Percentiles rank a stretch among this genome's conserved stretches.
phyloP scores from a whole-genome alignment of 2,113 vertebrate species.

The Indicator maculatus region DNA sequence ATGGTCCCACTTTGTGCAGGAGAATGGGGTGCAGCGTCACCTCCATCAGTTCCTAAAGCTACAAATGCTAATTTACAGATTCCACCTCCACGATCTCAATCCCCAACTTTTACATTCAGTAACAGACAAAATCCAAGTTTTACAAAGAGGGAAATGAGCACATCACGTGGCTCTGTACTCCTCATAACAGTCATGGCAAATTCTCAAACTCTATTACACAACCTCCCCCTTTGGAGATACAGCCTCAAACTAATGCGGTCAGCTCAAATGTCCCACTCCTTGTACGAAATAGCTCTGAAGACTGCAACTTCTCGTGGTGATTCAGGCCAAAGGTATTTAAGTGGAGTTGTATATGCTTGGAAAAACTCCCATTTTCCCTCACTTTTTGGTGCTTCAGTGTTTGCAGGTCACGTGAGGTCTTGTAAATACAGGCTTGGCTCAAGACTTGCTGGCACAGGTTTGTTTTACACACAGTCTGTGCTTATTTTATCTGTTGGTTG shows the following conservation, averaged over 20 bases:
- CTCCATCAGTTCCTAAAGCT: background rate
- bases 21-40: fast-evolving
- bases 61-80: background rate
- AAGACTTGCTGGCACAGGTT: background rate
- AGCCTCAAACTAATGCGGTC: background rate
- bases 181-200: background rate
- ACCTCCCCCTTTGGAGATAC: background rate
- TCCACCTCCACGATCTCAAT: background rate
- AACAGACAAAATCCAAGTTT: background rate
- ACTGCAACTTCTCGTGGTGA: background rate
- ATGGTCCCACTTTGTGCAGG: fast-evolving
- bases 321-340: background rate
- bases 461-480: background rate
- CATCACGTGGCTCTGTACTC: fast-evolving
- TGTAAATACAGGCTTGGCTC: slow-evolving; percentile 1
- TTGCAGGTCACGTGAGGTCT: background rate
- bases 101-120: background rate
- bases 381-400: background rate
- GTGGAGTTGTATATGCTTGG: background rate
- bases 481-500: background rate
- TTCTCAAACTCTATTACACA: background rate
- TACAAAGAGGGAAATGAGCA: background rate
- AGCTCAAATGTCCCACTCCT: background rate
- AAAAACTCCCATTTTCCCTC: background rate
- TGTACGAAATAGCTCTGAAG: background rate